phyloP scores from a whole-genome alignment of 2,113 vertebrate species.

The Campylomormyrus numenius region DNA sequence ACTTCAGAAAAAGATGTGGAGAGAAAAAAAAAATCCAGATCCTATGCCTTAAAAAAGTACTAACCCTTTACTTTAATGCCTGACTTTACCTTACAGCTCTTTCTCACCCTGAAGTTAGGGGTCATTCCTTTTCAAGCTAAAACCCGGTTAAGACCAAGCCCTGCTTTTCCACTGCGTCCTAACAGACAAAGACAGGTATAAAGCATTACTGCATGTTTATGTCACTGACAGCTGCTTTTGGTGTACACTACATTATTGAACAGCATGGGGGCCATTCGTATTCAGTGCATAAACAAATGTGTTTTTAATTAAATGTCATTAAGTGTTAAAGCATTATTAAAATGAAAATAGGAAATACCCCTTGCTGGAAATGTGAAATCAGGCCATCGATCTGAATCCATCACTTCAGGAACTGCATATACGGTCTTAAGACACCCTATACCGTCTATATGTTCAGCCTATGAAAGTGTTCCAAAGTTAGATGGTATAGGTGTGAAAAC shows the following conservation, averaged over 20 bases:
- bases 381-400: neutral
- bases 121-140: neutral
- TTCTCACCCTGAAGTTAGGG: neutral
- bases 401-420: neutral
- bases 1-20: neutral
- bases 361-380: neutral
- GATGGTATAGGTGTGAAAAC: neutral
- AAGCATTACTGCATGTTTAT: neutral
- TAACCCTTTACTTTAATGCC: neutral
- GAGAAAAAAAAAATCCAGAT: neutral
- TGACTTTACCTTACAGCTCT: neutral
- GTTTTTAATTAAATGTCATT: neutral
- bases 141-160: neutral
- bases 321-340: neutral
- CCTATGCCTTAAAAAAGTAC: neutral
- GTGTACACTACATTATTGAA: neutral
- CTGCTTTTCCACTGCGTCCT: neutral
- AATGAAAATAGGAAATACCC: neutral
- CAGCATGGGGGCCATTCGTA: neutral
- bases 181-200: neutral
- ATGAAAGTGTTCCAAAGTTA: neutral
- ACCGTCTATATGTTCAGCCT: neutral
- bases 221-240: neutral
- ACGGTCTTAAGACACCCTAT: neutral
- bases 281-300: neutral